phyloP scores from a whole-genome alignment of 2,797 vertebrate species.

The Ctenochaetus hawaiiensis region DNA sequence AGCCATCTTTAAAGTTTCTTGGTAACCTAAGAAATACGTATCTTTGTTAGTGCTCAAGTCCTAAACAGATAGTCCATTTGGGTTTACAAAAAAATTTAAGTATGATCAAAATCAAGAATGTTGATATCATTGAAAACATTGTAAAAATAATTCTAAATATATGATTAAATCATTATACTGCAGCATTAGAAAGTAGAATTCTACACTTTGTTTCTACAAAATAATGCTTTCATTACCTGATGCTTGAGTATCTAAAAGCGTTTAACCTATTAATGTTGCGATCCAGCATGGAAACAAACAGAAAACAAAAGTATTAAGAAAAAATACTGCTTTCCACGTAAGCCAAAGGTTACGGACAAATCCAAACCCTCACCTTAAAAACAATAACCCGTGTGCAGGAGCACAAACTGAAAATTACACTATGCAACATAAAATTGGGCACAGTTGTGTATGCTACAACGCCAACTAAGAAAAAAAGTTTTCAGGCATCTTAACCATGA shows the following conservation, averaged over 20 bases:
- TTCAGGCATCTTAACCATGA: not conserved
- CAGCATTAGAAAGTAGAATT: not conserved
- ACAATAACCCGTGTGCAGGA: not conserved
- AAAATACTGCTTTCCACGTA: not conserved
- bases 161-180: not conserved
- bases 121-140: not conserved
- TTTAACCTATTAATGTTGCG: not conserved
- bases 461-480: not conserved
- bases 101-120: not conserved
- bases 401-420: conserved; percentile 6
- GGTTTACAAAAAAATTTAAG: not conserved
- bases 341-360: not conserved
- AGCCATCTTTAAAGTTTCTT: conserved; percentile 2
- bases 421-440: not conserved
- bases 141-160: not conserved
- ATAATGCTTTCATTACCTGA: not conserved
- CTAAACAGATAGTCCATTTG: not conserved
- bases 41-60: conserved; percentile 1
- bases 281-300: not conserved
- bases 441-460: not conserved
- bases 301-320: not conserved
- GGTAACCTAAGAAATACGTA: not conserved
- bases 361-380: not conserved
- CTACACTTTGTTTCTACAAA: not conserved
- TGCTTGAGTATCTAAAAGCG: no score